Conservation (phyloP, 2,797 vertebrate genomes). For the Pangasius mekongensis region DNA sequence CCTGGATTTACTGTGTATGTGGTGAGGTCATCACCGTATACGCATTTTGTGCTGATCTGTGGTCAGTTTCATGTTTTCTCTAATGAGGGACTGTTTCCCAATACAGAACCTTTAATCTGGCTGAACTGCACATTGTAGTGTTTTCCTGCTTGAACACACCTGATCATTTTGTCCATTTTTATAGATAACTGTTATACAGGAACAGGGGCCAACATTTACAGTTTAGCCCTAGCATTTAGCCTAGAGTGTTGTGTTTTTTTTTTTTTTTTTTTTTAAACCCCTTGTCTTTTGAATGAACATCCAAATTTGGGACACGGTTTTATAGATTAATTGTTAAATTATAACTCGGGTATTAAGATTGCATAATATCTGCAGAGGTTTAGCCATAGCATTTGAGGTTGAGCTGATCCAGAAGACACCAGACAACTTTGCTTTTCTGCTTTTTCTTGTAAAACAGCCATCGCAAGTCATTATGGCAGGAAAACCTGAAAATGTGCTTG, state of each 20-base stretch:
- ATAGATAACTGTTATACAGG: background rate
- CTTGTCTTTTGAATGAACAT: background rate
- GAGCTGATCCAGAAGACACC: background rate
- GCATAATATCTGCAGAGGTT: background rate
- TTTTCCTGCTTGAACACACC: background rate
- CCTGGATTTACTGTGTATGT: background rate
- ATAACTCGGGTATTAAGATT: background rate
- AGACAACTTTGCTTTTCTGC: background rate
- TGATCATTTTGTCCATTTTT: background rate
- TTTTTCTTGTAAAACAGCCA: background rate
- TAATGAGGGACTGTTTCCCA: background rate
- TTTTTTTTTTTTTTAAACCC: background rate
- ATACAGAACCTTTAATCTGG: background rate
- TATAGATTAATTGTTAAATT: background rate
- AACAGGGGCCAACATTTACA: background rate
- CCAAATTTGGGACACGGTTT: background rate
- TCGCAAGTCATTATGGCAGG: background rate
- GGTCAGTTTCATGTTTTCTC: background rate
- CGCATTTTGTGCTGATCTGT: background rate
- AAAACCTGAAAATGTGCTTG: constrained; percentile 6
- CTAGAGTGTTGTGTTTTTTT: background rate
- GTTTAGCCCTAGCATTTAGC: background rate
- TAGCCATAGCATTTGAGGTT: background rate
- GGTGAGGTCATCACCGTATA: background rate
- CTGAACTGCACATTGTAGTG: background rate